Percentiles rank a stretch among this genome's conserved stretches.
These are phyloP conservation scores for Scleropages formosus DNA, from an alignment of 2,797 vertebrate genomes.

Conservation along the genomic window DNA sequence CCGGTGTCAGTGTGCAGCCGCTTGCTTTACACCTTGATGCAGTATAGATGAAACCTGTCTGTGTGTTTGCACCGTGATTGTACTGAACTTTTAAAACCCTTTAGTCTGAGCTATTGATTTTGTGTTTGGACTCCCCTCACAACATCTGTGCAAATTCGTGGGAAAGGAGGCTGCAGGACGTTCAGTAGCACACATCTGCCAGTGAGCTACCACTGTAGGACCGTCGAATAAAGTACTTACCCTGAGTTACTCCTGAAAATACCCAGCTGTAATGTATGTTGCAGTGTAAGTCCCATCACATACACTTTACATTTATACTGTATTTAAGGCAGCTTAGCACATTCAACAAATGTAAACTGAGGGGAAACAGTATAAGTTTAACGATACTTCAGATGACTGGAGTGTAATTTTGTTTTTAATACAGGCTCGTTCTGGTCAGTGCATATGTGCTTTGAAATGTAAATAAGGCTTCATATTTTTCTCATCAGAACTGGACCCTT, in stretches of 20 bases:
- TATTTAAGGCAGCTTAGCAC: background rate
- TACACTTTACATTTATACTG: constrained; percentile 11
- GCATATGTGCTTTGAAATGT: constrained; percentile 17
- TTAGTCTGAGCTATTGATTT: constrained; percentile 43
- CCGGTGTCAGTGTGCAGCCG: background rate
- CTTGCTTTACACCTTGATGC: constrained; percentile 23
- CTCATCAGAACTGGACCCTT: too few species aligned
- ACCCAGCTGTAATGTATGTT: too few species aligned
- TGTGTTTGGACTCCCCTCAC: too few species aligned
- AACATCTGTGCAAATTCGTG: too few species aligned
- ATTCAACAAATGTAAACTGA: constrained; percentile 3
- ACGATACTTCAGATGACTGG: background rate
- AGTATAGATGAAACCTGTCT: background rate
- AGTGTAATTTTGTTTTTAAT: background rate
- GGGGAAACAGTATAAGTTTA: constrained; percentile 34
- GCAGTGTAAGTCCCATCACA: too few species aligned
- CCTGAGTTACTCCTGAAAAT: too few species aligned
- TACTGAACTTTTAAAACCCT: constrained; percentile 36
- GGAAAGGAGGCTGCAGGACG: too few species aligned
- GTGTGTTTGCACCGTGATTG: constrained; percentile 41
- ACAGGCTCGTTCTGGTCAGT: background rate
- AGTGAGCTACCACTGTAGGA: too few species aligned
- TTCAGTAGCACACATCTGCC: too few species aligned
- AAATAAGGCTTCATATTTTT: background rate
- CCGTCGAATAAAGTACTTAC: too few species aligned